phyloP scores from a whole-genome alignment of 2,113 vertebrate genomes.

The Globicephala melas region DNA sequence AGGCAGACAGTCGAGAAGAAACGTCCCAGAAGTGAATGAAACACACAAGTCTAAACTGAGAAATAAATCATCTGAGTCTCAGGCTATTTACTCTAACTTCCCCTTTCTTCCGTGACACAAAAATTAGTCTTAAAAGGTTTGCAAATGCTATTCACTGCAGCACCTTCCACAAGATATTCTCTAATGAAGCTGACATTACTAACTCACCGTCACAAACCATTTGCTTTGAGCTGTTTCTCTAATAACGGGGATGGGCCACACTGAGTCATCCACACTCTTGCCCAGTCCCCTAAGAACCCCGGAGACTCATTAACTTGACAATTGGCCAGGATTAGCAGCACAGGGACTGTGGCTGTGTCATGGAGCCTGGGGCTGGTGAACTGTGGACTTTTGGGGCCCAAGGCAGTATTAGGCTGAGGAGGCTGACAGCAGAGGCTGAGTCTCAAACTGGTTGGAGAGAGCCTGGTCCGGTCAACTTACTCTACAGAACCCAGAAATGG shows the following conservation, averaged over 20 bases:
- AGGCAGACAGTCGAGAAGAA: conserved; percentile 14
- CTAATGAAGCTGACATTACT: background rate
- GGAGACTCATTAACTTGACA: background rate
- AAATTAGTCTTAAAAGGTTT: conserved; percentile 3
- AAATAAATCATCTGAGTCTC: background rate
- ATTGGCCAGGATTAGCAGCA: background rate
- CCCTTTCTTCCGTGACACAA: background rate
- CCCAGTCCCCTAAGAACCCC: background rate
- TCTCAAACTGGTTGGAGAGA: background rate
- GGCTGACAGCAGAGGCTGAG: background rate
- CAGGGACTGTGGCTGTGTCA: background rate
- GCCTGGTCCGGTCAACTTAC: background rate
- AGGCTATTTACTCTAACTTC: conserved; percentile 24
- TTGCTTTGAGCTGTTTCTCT: conserved; percentile 18
- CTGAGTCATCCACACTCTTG: conserved; percentile 29
- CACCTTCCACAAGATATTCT: background rate
- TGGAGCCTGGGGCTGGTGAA: background rate
- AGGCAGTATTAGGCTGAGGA: background rate
- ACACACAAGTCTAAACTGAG: background rate
- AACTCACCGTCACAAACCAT: background rate
- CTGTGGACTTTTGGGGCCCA: background rate
- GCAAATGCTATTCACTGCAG: background rate
- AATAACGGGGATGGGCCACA: background rate
- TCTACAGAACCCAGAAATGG: background rate
- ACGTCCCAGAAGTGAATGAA: background rate